Conservation (phyloP, 2,113 vertebrate species). For the Numida meleagris region DNA sequence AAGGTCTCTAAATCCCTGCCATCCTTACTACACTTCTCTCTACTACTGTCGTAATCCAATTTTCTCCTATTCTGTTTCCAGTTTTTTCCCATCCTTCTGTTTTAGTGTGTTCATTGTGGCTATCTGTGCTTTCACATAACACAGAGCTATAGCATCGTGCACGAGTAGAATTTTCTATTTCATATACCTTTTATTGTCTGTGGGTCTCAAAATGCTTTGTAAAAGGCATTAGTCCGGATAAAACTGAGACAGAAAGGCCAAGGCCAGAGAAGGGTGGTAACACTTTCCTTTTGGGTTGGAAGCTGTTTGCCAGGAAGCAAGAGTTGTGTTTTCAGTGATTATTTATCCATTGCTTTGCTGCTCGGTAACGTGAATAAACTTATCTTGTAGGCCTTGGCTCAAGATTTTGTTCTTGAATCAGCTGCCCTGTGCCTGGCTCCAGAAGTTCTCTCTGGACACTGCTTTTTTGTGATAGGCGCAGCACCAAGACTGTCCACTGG, state of each 20-base stretch:
- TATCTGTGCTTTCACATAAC: background rate
- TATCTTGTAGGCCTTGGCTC: background rate
- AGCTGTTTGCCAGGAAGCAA: background rate
- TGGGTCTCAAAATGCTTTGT: background rate
- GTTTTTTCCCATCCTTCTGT: background rate
- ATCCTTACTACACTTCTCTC: background rate
- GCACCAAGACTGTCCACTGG: background rate
- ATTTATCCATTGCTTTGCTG: background rate
- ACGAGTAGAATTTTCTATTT: background rate
- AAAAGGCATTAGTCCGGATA: background rate
- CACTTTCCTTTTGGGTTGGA: background rate
- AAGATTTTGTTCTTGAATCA: background rate
- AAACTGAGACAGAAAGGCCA: background rate
- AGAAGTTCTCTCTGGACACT: background rate
- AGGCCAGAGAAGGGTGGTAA: background rate
- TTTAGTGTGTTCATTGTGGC: background rate
- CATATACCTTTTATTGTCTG: accelerated
- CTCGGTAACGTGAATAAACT: background rate
- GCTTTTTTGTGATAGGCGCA: background rate
- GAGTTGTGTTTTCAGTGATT: background rate
- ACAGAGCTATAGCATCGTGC: background rate
- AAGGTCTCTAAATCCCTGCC: background rate
- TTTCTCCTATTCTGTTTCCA: background rate
- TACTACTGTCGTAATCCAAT: background rate
- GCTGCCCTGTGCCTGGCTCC: background rate